Evolutionary conservation across 2,888 invertebrate genomes (phyloP).

Genomic region (Orthosia cruda): DNA sequence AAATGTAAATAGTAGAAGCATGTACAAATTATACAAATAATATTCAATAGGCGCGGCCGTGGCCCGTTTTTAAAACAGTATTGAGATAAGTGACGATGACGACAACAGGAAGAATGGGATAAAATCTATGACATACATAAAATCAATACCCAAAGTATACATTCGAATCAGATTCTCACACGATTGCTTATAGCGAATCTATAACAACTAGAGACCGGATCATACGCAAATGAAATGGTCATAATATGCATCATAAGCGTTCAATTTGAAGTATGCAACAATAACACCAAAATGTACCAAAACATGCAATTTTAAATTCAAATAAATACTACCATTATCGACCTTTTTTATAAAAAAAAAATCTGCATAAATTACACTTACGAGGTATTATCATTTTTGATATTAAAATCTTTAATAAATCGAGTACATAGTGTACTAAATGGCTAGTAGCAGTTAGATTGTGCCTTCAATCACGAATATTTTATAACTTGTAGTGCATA

Average conservation of each 20-base stretch:
- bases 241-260: constrained; percentile 17
- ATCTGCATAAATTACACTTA: not conserved
- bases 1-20: constrained; percentile 60
- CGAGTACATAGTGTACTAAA: not conserved
- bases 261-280: not conserved
- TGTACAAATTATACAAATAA: constrained; percentile 66
- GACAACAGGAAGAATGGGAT: constrained; percentile 31
- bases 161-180: constrained; percentile 87
- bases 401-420: constrained; percentile 1
- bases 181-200: constrained; percentile 82
- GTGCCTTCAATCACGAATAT: not conserved
- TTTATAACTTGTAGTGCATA: not conserved
- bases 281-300: not conserved
- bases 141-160: constrained; percentile 66
- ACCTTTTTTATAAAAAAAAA: constrained; percentile 16
- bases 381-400: constrained; percentile 12
- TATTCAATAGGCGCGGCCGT: not conserved
- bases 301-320: not conserved
- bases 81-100: constrained; percentile 41
- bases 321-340: constrained; percentile 1
- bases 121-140: constrained; percentile 50
- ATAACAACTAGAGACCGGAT: constrained; percentile 51
- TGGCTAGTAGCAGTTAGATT: not conserved
- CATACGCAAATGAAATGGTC: constrained; percentile 10
- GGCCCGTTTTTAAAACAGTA: constrained; percentile 41